These are phyloP conservation scores for Onychostruthus taczanowskii DNA, from an alignment of 2,113 vertebrate species.

Conservation along the genomic window DNA sequence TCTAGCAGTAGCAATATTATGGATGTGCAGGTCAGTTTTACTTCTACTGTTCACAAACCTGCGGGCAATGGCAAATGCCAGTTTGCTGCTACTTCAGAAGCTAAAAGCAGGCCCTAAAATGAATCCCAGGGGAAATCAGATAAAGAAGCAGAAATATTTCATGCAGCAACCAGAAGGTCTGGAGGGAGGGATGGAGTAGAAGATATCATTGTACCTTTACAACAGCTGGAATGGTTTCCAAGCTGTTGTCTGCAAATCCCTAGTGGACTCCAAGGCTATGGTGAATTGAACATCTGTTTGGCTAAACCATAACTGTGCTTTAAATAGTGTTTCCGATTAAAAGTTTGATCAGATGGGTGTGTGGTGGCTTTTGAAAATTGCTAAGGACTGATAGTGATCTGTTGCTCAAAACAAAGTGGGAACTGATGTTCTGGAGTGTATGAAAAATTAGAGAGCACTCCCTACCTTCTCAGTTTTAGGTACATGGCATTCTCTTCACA, in stretches of 20 bases:
- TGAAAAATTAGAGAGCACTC: neutral
- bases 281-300: neutral
- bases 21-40: neutral
- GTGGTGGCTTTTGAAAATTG: neutral
- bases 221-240: neutral
- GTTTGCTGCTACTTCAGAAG: neutral
- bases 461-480: neutral
- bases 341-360: neutral
- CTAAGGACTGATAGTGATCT: neutral
- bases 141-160: neutral
- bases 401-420: neutral
- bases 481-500: neutral
- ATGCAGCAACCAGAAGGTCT: neutral
- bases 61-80: neutral
- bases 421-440: neutral
- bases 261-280: neutral
- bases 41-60: neutral
- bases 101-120: neutral
- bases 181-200: neutral
- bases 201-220: neutral
- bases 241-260: neutral
- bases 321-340: neutral
- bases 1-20: neutral
- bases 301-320: neutral
- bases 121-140: neutral